Conservation (phyloP, 2,888 invertebrate species). For the Pegoplata infirma region DNA sequence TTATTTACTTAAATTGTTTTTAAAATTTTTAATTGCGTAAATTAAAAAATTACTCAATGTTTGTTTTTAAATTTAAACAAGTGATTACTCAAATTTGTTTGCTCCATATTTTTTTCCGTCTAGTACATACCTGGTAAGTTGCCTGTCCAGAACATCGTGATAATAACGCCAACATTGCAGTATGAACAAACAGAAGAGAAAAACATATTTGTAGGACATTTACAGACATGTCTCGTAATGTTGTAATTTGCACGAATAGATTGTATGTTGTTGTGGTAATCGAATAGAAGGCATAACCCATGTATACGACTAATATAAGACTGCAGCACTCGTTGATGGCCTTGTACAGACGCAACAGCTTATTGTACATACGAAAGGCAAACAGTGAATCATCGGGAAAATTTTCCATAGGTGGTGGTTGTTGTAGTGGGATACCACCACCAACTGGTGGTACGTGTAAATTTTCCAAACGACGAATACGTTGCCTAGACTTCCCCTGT, state of each 20-base stretch:
- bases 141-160: slow-evolving; percentile 71
- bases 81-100: too few species aligned
- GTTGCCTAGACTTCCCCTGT: slow-evolving; percentile 32
- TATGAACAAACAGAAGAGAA: slow-evolving; percentile 70
- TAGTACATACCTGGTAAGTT: slow-evolving; percentile 70
- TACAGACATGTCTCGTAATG: slow-evolving; percentile 67
- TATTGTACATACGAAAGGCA: slow-evolving; percentile 74
- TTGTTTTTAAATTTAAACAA: too few species aligned
- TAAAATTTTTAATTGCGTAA: too few species aligned
- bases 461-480: slow-evolving; percentile 34
- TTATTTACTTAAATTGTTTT: too few species aligned
- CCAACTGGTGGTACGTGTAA: neutral
- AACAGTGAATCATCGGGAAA: slow-evolving; percentile 74
- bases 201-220: slow-evolving; percentile 70
- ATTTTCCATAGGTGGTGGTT: slow-evolving; percentile 61
- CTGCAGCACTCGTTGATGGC: slow-evolving; percentile 73
- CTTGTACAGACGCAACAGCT: slow-evolving; percentile 72
- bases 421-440: too few species aligned
- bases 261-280: slow-evolving; percentile 76
- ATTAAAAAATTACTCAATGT: too few species aligned
- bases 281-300: slow-evolving; percentile 75
- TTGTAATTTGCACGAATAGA: slow-evolving; percentile 74
- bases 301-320: slow-evolving; percentile 72
- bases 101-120: too few species aligned
- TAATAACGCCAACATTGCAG: slow-evolving; percentile 69